phyloP scores from a whole-genome alignment of 2,888 invertebrate genomes.

The Trachelus troglodyta region DNA sequence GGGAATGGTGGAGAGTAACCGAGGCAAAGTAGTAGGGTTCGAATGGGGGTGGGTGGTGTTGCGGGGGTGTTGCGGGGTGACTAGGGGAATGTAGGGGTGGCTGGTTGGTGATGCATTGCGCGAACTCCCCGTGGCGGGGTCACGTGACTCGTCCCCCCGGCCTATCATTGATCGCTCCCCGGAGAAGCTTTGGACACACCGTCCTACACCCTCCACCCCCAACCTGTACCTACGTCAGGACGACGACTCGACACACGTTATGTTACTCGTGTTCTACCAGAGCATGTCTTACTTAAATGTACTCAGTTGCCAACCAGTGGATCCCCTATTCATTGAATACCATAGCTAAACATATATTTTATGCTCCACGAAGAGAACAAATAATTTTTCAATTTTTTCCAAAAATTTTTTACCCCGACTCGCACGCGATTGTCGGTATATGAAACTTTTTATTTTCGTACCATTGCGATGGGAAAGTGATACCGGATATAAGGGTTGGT shows the following conservation, averaged over 20 bases:
- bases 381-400: no score
- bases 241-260: slow-evolving; percentile 4
- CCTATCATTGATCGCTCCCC: slow-evolving; percentile 65
- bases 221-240: slow-evolving; percentile 1
- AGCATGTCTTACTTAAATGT: no score
- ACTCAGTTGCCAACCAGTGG: no score
- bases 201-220: slow-evolving; percentile 18
- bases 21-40: slow-evolving; percentile 37
- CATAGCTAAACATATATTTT: no score
- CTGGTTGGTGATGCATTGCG: slow-evolving; percentile 65
- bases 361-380: no score
- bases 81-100: slow-evolving; percentile 35
- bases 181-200: slow-evolving; percentile 61
- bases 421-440: no score
- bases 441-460: no score
- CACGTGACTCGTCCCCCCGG: slow-evolving; percentile 62
- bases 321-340: no score
- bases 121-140: slow-evolving; percentile 63
- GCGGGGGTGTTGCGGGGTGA: slow-evolving; percentile 50
- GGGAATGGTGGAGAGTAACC: background rate
- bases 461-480: no score
- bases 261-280: no score
- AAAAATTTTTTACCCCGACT: no score
- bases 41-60: slow-evolving; percentile 44
- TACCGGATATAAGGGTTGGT: no score